Evolutionary conservation across 2,797 vertebrate genomes (phyloP), one percentile per base, ranked within the genome.

Genomic region (Crenuchus spilurus): DNA sequence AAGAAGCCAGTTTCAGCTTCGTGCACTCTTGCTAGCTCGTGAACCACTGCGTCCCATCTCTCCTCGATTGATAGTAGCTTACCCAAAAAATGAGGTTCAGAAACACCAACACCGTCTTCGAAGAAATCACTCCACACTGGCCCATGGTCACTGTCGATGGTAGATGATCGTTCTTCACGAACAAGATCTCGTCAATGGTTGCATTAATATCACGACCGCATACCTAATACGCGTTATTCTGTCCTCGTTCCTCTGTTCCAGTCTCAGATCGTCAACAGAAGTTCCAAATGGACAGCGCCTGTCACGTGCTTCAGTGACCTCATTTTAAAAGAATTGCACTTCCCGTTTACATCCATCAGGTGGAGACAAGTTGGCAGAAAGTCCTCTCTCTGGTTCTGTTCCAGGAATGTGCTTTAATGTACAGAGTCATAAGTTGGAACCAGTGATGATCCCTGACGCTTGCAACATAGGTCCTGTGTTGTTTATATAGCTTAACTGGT

Each of bases 31-130:
- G 46, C 46, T 24, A 49, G 9, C 46, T 18, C 4, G 46, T 11
- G 22, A 22, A 11, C 42, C 42, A 18, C 42, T 18, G 0, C 20
- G 46, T 51, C n/a, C n/a, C n/a, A n/a, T n/a, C n/a, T 51, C 18
- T 28, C 26, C 57, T 7, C 11, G 7, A 18, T 33, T 16, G 18
- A 18, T 52, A 37, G 31, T 63, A 72, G 79, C 94, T 98, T 92
- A 98, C 97, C 97, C 97, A 98, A 81, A 98, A 98, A 82, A 98
- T 97, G 68, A 98, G 95, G 83, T 98, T 99, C 66, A 99, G 94
- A 79, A 99, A 98, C 83, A 99, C 95, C 83, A 99, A 82, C 65
- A 99, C 96, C 76, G 97, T 99, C 91, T 99, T 98, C 55, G 97
- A 99, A 24, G 96, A 99, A 70, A 95, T 98, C 80, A 98, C 95